Conservation (phyloP, 2,797 vertebrate genomes). For the Buceros bicornis region DNA sequence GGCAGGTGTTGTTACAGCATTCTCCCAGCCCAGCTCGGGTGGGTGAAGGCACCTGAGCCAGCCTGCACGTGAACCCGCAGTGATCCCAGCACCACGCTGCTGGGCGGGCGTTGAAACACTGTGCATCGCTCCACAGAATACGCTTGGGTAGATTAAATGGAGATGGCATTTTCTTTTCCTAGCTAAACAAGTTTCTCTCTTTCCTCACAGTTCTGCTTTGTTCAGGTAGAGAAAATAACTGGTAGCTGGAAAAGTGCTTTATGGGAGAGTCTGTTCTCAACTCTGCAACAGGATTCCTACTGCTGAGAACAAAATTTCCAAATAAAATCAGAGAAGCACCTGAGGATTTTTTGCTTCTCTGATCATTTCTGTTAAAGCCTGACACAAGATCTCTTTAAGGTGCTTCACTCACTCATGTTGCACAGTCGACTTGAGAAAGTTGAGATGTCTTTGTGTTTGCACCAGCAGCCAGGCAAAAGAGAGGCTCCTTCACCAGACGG, state of each 20-base stretch:
- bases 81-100: accelerated
- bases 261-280: background rate
- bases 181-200: background rate
- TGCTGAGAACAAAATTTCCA: background rate
- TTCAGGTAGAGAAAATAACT: background rate
- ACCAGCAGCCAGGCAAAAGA: background rate
- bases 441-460: background rate
- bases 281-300: background rate
- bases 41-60: background rate
- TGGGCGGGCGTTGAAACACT: background rate
- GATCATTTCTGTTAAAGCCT: background rate
- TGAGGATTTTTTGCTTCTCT: background rate
- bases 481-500: background rate
- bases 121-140: background rate
- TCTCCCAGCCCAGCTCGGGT: background rate
- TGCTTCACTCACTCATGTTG: background rate
- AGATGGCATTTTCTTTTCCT: background rate
- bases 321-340: background rate
- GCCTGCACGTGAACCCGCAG: accelerated
- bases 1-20: accelerated
- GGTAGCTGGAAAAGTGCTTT: background rate
- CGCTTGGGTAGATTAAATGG: background rate
- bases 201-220: background rate
- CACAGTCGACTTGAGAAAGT: background rate
- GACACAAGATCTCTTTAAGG: background rate